A percentile compares a stretch with the other conserved stretches of the same genome.
Conservation (phyloP, 2,797 vertebrate genomes). For the Glyptemys insculpta region DNA sequence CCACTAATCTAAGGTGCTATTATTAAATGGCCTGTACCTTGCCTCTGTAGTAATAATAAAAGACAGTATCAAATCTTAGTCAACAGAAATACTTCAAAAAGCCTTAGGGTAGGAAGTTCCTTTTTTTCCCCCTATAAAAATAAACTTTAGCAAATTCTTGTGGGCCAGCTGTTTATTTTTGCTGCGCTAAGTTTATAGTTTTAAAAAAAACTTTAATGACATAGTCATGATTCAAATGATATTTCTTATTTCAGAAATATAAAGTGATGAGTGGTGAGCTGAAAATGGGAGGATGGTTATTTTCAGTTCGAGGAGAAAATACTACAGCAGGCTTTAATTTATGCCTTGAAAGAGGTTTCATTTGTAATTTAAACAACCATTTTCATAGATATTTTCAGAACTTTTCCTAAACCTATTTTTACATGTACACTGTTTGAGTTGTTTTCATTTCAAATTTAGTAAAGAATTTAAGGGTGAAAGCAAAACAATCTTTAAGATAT, state of each 20-base stretch:
- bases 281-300: not conserved
- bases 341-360: not conserved
- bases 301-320: not conserved
- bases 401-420: not conserved
- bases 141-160: not conserved
- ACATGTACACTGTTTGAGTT: not conserved
- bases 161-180: not conserved
- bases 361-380: not conserved
- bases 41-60: not conserved
- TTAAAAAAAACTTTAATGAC: not conserved
- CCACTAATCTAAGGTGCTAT: not conserved
- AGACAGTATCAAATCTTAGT: not conserved
- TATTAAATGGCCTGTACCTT: not conserved
- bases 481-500: not conserved
- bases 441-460: not conserved
- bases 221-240: not conserved
- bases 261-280: not conserved
- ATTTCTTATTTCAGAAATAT: not conserved
- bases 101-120: not conserved
- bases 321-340: not conserved
- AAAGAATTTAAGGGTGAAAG: not conserved
- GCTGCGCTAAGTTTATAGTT: not conserved
- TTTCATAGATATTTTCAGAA: conserved; percentile 20
- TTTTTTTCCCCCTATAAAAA: not conserved
- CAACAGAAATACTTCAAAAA: not conserved